Conservation (phyloP, 2,113 vertebrate species). For the Nesogale talazaci region DNA sequence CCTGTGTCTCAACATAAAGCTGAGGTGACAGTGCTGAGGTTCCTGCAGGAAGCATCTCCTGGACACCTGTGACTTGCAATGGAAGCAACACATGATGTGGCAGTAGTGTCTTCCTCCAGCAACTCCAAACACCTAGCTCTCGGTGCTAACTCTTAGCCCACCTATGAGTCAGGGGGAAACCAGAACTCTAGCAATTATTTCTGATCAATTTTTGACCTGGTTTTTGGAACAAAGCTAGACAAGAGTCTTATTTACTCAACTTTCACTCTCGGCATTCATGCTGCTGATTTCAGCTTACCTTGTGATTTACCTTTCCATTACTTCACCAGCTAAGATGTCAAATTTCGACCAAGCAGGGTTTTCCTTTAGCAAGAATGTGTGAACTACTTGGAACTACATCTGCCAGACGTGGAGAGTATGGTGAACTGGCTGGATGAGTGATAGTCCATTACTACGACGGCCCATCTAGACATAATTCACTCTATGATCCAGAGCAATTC, state of each 20-base stretch:
- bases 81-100: too few species aligned
- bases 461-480: too few species aligned
- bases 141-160: too few species aligned
- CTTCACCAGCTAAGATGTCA: not conserved
- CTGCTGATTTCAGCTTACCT: not conserved
- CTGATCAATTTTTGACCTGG: not conserved
- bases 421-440: too few species aligned
- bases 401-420: not conserved
- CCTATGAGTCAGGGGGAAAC: too few species aligned
- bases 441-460: too few species aligned
- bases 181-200: not conserved
- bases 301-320: not conserved
- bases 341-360: not conserved
- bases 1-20: too few species aligned
- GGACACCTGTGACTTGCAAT: not conserved
- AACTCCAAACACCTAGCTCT: too few species aligned
- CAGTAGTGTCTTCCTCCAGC: not conserved
- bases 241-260: not conserved
- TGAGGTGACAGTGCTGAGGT: too few species aligned
- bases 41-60: too few species aligned
- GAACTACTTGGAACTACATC: not conserved
- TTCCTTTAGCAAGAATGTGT: not conserved
- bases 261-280: not conserved
- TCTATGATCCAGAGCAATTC: too few species aligned
- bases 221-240: not conserved